Evolutionary conservation across 2,888 invertebrate species (phyloP), one percentile per base, ranked within the genome.

Genomic region (Synergus umbraculus): DNA sequence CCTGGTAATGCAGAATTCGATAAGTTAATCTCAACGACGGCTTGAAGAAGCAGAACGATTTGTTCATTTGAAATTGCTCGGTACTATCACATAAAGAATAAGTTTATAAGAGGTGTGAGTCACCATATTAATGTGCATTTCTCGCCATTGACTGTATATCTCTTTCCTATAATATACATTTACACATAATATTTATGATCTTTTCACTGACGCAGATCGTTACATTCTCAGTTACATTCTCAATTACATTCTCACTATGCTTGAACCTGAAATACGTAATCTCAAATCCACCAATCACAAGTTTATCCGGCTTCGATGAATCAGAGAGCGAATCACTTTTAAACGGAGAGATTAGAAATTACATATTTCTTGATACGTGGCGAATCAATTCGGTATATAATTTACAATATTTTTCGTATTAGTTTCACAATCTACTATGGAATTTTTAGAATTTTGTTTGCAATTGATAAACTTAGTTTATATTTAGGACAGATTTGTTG

Each of bases 1-100:
- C 81, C 63, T 46, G 77, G 79, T 77, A 81, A 79, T 63, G 37
- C 44, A 76, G 65, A 60, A 58, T 54, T 78, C 78, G 78, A 78
- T 77, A 80, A 79, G 73, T 63, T 79, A 79, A 79, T 77, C 78
- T 1, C 66, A 44, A 66, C 43, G 43, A 43, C 41, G 41, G n/a
- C n/a, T 66, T 10, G 4, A 66, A 41, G 43, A n/a, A 66, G 9
- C 69, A 54, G 29, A 46, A 69, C 54, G 69, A 73, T 69, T 73
- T 54, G 37, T 29, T 73, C 37, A 73, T 73, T 58, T 58, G n/a
- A 37, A 58, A 54, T 73, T 37, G 46, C 49, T 49, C 49, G 9
- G 54, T 54, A 41, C n/a, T 73, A 63, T 63, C 22, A 63, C 37
- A 73, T 41, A 10, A n/a, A 54, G 15, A 10, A 66, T 41, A 66